Base-by-base conservation (phyloP, 2,888 invertebrate species). In the Boloria selene region DNA sequence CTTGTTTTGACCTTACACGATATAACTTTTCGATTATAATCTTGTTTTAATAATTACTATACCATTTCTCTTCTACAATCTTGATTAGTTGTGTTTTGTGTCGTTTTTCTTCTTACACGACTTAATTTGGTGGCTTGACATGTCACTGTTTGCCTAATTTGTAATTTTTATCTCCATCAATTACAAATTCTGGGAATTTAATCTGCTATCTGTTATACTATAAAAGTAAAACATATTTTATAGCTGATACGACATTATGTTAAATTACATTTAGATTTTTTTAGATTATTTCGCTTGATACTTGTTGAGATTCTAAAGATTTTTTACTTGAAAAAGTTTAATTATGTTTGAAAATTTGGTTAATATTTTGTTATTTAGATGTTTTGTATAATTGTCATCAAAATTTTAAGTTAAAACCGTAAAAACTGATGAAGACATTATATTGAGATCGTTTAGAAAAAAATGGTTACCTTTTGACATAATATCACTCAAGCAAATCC, bases 11-110 rank as follows among this genome's bases (percentile, higher is more conserved):
- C 78, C 78, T 77, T 79, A 81, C 85, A 84, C 86, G 87, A 87
- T 87, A 86, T 82, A 86, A 84, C 81, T 87, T 88, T 88, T 83
- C 79, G 91, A 92, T 91, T 90, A 86, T 88, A 87, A 91, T 91
- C 91, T 90, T 87, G 87, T 90, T 88, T 83, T 87, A 85, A 90
- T 91, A 90, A 90, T 92, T 88, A 90, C 88, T 82, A 79, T 83
- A 79, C 86, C 86, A 87, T 90, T 87, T 83, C 80, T 86, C 85
- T 86, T 87, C 83, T 79, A 86, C 86, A 86, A 90, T 89, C 90
- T 89, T 88, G 88, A 90, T 90, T 81, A 80, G 75, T 77, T 80
- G 82, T 87, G 85, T 90, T 90, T 89, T 90, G 85, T 78, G 85
- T 83, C 86, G 88, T 88, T 86, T 89, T 85, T 87, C 86, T 84